Evolutionary conservation across 2,888 invertebrate species (phyloP).

Genomic region (Galerucella nymphaeae): DNA sequence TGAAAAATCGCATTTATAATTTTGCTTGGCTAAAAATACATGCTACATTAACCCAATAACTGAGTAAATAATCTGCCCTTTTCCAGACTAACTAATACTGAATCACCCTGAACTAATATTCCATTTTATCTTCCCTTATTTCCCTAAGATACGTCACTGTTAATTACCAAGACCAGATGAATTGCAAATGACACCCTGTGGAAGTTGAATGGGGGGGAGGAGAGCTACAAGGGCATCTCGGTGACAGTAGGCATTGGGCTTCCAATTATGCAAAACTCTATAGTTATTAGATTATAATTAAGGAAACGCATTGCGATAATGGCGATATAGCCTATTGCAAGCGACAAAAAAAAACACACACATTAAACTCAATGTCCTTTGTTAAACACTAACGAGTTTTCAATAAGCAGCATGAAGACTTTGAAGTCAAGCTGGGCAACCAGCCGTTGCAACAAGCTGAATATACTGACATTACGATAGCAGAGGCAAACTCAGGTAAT

Average conservation of each 20-base stretch:
- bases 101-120: too few relatives aligned
- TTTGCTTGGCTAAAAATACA: too few relatives aligned
- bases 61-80: too few relatives aligned
- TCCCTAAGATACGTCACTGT: conserved; percentile 13
- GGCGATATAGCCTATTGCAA: conserved; percentile 49
- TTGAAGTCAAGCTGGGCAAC: conserved; percentile 46
- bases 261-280: conserved; percentile 53
- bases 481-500: neutral
- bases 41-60: too few relatives aligned
- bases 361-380: conserved; percentile 43
- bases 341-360: conserved; percentile 45
- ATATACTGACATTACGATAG: neutral
- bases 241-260: conserved; percentile 45
- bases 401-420: conserved; percentile 48
- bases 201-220: conserved; percentile 27
- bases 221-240: conserved; percentile 42
- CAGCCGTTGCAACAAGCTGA: conserved; percentile 23
- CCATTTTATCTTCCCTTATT: neutral
- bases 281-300: conserved; percentile 56
- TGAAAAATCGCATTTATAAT: too few relatives aligned
- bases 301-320: conserved; percentile 54
- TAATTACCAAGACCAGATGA: conserved; percentile 40
- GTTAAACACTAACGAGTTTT: conserved; percentile 50
- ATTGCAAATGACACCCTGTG: conserved; percentile 43
- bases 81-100: too few relatives aligned